Evolutionary conservation across 1,140 invertebrate species (phyloP), one percentile per base, ranked within the genome.

Genomic region (Leucophenga varia): DNA sequence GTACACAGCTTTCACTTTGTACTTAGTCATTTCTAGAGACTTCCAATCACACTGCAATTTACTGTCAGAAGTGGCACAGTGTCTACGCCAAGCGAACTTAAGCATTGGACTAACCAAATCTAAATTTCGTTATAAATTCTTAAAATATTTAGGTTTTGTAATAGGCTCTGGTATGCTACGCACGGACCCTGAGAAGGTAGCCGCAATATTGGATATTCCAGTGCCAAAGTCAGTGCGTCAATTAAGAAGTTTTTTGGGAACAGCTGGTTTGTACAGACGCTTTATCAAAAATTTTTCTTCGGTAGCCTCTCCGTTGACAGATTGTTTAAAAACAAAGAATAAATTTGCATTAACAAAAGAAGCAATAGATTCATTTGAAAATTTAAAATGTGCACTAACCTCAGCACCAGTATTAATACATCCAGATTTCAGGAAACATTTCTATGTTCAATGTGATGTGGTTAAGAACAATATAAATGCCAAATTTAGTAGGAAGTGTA

Each of bases 1-100:
- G 30, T 78, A 77, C 30, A 81, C 78, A 1, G 77, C 75, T 3
- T 79, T 79, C 47, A 65, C 69, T n/a, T n/a, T n/a, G n/a, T n/a
- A n/a, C n/a, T n/a, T n/a, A n/a, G n/a, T n/a, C n/a, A n/a, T n/a
- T n/a, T n/a, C n/a, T n/a, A n/a, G n/a, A n/a, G n/a, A n/a, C n/a
- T 30, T 30, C 12, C 7, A 30, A 30, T 6, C 6, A 30, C 25
- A 30, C 12, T 7, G 6, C 7, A 12, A 30, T 12, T 12, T 30
- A 7, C 25, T 30, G 25, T 7, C 6, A 30, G 25, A 30, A 12
- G 6, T 30, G 25, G 25, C 25, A 7, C 7, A 30, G 12, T 30
- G 25, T 12, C 12, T 30, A 30, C 25, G 25, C 25, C 6, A 30
- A 30, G 25, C 25, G 6, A 30, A 30, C 25, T 12, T 30, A 7